Conservation (phyloP, 2,797 vertebrate genomes). For the Hypotaenidia okinawae region DNA sequence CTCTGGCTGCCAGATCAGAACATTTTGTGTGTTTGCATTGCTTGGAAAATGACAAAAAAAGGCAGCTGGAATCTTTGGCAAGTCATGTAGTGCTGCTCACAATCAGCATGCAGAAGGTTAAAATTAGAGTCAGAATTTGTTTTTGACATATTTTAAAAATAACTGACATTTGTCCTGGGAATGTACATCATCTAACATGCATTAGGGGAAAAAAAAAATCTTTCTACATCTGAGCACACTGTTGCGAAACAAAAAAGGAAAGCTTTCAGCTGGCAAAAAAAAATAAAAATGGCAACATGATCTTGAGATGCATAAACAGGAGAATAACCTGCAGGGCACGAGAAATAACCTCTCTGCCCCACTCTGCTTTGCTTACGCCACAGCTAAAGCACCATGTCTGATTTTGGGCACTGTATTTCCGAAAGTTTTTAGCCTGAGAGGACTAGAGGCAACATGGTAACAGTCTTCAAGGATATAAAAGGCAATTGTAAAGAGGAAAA, state of each 20-base stretch:
- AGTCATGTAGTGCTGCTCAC: background rate
- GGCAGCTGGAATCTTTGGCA: slow-evolving; percentile 38
- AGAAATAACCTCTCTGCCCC: slow-evolving; percentile 3
- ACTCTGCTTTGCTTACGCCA: background rate
- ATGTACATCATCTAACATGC: background rate
- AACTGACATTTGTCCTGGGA: slow-evolving; percentile 61
- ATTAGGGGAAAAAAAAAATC: background rate
- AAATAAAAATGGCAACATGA: background rate
- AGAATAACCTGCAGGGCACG: background rate
- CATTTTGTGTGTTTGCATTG: background rate
- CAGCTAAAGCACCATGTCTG: background rate
- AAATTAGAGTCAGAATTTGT: slow-evolving; percentile 50
- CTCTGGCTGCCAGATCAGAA: background rate
- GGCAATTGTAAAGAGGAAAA: background rate
- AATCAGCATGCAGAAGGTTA: slow-evolving; percentile 44
- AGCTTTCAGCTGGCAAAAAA: background rate
- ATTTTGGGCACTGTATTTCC: background rate
- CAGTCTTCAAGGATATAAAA: background rate
- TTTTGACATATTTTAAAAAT: slow-evolving; percentile 61
- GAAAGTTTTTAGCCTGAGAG: background rate
- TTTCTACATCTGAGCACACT: slow-evolving; percentile 16
- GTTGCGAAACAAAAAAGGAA: slow-evolving; percentile 40
- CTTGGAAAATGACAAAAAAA: slow-evolving; percentile 34
- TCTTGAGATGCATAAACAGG: slow-evolving; percentile 16
- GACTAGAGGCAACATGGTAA: background rate